Conservation (phyloP, 2,888 invertebrate genomes). For the Antitype chi region DNA sequence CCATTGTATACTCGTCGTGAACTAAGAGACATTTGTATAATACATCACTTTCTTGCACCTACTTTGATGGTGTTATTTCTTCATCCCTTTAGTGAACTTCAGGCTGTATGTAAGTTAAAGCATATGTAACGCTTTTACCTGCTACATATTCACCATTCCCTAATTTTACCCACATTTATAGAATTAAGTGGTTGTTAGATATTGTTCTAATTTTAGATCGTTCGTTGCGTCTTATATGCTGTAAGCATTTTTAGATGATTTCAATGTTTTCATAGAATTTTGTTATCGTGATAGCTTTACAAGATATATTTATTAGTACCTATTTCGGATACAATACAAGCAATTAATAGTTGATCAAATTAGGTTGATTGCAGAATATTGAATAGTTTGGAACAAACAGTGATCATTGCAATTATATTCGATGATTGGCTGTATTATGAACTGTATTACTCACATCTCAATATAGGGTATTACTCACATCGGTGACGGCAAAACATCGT, state of each 20-base stretch:
- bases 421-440: conserved; percentile 11
- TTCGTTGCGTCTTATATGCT: conserved; percentile 54
- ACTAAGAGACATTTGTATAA: conserved; percentile 54
- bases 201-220: conserved; percentile 60
- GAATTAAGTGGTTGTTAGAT: conserved; percentile 61
- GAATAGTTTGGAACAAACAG: conserved; percentile 11
- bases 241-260: conserved; percentile 48
- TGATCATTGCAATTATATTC: neutral
- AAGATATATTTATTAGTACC: conserved; percentile 22
- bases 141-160: conserved; percentile 26
- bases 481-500: no score
- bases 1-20: conserved; percentile 67
- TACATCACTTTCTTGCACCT: conserved; percentile 37
- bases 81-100: conserved; percentile 46
- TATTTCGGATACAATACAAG: conserved; percentile 27
- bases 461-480: no score
- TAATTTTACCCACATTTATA: conserved; percentile 54
- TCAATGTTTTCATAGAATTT: conserved; percentile 36
- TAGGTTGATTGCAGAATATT: conserved; percentile 12
- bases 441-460: no score
- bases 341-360: conserved; percentile 33
- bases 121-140: conserved; percentile 49
- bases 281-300: conserved; percentile 33
- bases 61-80: conserved; percentile 23
- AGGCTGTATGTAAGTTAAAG: conserved; percentile 44